Evolutionary conservation across 1,140 invertebrate genomes (phyloP).

Genomic region (Listronotus oregonensis): DNA sequence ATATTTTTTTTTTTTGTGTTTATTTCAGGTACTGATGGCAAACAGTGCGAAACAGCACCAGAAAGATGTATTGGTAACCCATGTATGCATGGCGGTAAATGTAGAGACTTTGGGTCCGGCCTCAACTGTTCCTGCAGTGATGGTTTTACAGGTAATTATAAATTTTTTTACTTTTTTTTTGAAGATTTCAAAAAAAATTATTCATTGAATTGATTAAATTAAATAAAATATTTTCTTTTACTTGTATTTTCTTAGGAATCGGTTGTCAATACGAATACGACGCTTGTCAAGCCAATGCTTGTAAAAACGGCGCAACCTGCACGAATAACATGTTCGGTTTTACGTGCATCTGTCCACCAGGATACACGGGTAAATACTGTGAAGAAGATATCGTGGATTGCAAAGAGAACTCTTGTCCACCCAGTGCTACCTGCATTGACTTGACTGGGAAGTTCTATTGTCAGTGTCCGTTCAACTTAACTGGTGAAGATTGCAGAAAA

Average conservation of each 20-base stretch:
- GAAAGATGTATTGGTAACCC: slow-evolving; percentile 94
- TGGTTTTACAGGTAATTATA: slow-evolving; percentile 67
- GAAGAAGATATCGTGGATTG: slow-evolving; percentile 93
- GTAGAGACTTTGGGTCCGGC: slow-evolving; percentile 93
- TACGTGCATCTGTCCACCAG: slow-evolving; percentile 82
- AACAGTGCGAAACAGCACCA: slow-evolving; percentile 93
- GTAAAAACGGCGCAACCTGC: slow-evolving; percentile 92
- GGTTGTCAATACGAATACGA: slow-evolving; percentile 94
- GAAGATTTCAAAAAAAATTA: too few relatives aligned
- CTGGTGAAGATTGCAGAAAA: slow-evolving; percentile 95
- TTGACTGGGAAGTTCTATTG: slow-evolving; percentile 91
- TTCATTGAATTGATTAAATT: too few relatives aligned
- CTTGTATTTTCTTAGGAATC: slow-evolving; percentile 59
- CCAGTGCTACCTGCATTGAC: slow-evolving; percentile 92
- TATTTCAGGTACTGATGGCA: slow-evolving; percentile 85
- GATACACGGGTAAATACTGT: slow-evolving; percentile 87
- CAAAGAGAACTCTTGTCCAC: slow-evolving; percentile 91
- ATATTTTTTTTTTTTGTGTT: too few relatives aligned
- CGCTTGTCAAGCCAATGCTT: slow-evolving; percentile 84
- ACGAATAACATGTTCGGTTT: slow-evolving; percentile 83
- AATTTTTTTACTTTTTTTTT: too few relatives aligned
- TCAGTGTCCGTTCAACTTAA: slow-evolving; percentile 94
- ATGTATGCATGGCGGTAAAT: slow-evolving; percentile 93
- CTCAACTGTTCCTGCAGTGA: slow-evolving; percentile 89
- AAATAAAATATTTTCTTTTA: too few relatives aligned